Evolutionary conservation across 2,888 invertebrate species (phyloP), one percentile per base, ranked within the genome.

Genomic region (Dolichopus griseipennis): DNA sequence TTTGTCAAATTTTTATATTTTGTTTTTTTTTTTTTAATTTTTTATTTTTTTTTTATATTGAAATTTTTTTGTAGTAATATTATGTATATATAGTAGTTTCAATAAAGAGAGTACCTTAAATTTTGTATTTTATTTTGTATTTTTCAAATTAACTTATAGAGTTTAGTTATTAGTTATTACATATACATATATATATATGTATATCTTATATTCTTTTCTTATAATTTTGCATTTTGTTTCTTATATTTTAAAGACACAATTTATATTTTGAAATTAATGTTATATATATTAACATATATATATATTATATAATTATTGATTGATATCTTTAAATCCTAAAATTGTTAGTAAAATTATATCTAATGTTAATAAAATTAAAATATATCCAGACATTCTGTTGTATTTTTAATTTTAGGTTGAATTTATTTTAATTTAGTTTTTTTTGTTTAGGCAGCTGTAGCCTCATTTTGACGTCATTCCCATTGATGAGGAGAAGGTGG

Each of bases 401-500:
- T 68, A 70, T 64, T 69, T 71, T 20, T 67, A 66, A 66, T 66
- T 69, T 71, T 71, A 72, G 72, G 72, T 75, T 76, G 70, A 69
- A 70, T 70, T 71, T 66, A 65, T 68, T 72, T 72, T 70, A 71
- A 71, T 73, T 77, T 75, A 71, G 70, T 67, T 72, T 71, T 72
- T 71, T 73, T 21, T 76, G 41, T 80, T 81, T 81, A 81, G 81
- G 81, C 82, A 75, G 81, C 81, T 75, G 81, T 80, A 76, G 82
- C 81, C 81, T 81, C 80, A 78, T 81, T 81, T 82, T 83, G 85
- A 81, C 86, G 88, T 92, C 90, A 94, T 87, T 95, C 93, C 98
- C 97, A 98, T 81, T 95, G 93, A 83, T 97, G 96, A 75, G 97
- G 97, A 78, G 97, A 97, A 63, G 97, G 97, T 78, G 97, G 97